Evolutionary conservation across 1,140 invertebrate genomes (phyloP).

Genomic region (Calosoma granatense): DNA sequence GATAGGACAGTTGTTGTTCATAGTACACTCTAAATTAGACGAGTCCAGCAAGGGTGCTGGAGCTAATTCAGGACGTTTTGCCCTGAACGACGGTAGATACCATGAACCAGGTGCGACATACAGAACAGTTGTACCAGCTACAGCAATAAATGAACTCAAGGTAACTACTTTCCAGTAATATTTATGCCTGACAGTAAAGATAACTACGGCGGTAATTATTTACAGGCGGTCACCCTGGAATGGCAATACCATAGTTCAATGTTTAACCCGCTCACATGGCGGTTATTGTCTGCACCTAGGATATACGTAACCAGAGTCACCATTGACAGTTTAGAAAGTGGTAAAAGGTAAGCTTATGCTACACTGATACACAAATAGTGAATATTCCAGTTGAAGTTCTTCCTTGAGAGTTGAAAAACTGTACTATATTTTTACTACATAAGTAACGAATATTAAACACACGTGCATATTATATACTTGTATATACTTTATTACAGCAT

Average conservation of each 20-base stretch:
- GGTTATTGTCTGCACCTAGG: conserved; percentile 57
- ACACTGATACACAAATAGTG: no score
- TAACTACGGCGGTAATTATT: conserved; percentile 11
- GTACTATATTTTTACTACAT: no score
- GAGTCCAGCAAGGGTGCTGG: conserved; percentile 25
- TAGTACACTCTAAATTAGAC: conserved; percentile 43
- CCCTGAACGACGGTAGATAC: conserved; percentile 33
- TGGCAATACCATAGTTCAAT: conserved; percentile 69
- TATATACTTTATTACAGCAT: conserved; percentile 29
- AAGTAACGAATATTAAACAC: no score
- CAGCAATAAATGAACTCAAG: conserved; percentile 50
- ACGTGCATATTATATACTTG: neutral
- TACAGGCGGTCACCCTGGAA: conserved; percentile 48
- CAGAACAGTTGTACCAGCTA: conserved; percentile 54
- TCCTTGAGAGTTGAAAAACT: no score
- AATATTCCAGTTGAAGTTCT: no score
- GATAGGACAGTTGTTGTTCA: conserved; percentile 58
- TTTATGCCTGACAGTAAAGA: neutral
- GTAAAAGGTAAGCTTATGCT: conserved; percentile 44
- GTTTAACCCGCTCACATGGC: conserved; percentile 75
- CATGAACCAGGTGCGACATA: conserved; percentile 64
- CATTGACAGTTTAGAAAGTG: conserved; percentile 57
- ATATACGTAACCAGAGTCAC: conserved; percentile 60
- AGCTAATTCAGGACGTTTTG: conserved; percentile 20
- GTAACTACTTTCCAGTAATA: neutral